Conservation (phyloP, 2,888 invertebrate genomes). For the Ceriagrion tenellum region DNA sequence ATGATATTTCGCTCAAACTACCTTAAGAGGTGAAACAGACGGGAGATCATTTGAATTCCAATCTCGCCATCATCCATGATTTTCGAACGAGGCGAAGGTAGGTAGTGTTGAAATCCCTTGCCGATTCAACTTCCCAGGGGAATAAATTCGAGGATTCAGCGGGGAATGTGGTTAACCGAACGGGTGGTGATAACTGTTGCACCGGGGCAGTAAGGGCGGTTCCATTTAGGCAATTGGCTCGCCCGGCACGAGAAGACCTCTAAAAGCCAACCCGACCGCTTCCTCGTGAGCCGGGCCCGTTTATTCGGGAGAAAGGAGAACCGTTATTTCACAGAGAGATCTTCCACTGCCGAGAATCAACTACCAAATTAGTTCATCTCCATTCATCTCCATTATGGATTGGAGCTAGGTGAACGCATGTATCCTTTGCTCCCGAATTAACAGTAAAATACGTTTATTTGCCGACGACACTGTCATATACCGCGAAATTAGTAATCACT, state of each 20-base stretch:
- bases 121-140: neutral
- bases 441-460: too few relatives aligned
- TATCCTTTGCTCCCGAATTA: too few relatives aligned
- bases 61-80: neutral
- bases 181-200: conserved; percentile 13
- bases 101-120: neutral
- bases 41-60: too few relatives aligned
- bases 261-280: neutral
- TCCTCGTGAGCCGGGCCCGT: neutral
- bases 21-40: too few relatives aligned
- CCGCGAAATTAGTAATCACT: too few relatives aligned
- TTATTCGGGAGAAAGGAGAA: neutral
- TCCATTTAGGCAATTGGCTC: conserved; percentile 16
- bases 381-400: too few relatives aligned
- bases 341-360: too few relatives aligned
- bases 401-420: too few relatives aligned
- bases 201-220: neutral
- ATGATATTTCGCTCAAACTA: too few relatives aligned
- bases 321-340: neutral
- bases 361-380: too few relatives aligned
- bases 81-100: neutral
- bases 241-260: neutral
- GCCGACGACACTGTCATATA: too few relatives aligned
- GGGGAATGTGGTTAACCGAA: neutral
- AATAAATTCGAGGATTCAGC: neutral